Conservation (phyloP, 2,113 vertebrate genomes). For the Acinonyx jubatus region DNA sequence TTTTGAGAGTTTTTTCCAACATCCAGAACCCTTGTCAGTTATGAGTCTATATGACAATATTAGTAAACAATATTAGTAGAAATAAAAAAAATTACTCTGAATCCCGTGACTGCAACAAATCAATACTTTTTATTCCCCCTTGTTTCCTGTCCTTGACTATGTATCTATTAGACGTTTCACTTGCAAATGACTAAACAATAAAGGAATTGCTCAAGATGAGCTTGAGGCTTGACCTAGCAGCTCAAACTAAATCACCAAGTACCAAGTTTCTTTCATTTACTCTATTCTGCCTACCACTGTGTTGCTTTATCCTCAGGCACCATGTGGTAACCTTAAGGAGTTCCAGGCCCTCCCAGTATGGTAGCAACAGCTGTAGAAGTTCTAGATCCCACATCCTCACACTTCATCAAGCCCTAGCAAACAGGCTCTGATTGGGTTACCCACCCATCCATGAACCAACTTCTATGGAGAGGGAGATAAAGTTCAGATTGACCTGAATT, state of each 20-base stretch:
- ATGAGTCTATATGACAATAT: no score
- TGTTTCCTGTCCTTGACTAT: background rate
- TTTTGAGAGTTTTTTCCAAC: slow-evolving; percentile 10
- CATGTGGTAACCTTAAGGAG: background rate
- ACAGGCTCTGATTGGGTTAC: background rate
- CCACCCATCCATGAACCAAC: background rate
- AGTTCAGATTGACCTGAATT: slow-evolving; percentile 15
- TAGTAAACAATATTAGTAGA: background rate
- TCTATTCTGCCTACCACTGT: background rate
- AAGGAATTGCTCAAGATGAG: background rate
- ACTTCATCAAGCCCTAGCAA: background rate
- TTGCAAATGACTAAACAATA: background rate
- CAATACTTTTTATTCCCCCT: background rate
- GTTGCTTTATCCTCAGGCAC: background rate
- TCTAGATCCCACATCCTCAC: background rate
- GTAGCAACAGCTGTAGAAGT: background rate
- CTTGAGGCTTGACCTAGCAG: background rate
- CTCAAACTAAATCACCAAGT: background rate
- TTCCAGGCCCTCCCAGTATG: background rate
- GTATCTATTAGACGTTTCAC: background rate
- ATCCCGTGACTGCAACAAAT: background rate
- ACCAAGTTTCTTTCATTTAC: background rate
- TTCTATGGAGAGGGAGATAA: background rate
- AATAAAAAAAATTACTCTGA: slow-evolving; percentile 18
- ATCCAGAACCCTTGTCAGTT: background rate